Conservation (phyloP, 92 coral and sea anemone species). For the Phenganax marumi region DNA sequence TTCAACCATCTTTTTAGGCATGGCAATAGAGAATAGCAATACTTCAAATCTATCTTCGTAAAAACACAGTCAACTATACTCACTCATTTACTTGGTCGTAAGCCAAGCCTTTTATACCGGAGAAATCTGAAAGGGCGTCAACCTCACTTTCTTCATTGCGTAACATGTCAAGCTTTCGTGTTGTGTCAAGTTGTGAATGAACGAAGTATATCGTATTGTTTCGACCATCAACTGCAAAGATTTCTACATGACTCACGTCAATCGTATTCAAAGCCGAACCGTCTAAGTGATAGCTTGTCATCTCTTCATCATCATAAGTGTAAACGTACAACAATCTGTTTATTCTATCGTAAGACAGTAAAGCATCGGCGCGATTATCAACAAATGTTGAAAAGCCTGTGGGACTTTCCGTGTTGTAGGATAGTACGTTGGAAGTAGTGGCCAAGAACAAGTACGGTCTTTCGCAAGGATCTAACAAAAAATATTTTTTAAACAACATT, state of each 20-base stretch:
- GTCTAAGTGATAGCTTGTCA: too few relatives aligned
- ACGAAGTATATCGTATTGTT: neutral
- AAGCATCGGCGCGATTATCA: neutral
- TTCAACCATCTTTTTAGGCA: too few relatives aligned
- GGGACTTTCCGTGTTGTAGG: neutral
- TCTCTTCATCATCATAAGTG: neutral
- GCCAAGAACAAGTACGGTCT: conserved; percentile 6
- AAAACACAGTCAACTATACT: too few relatives aligned
- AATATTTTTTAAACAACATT: neutral
- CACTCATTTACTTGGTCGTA: neutral
- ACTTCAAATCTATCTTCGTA: too few relatives aligned
- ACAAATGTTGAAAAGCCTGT: too few relatives aligned
- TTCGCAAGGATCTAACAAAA: neutral
- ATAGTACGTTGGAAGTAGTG: neutral
- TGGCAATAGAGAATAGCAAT: too few relatives aligned
- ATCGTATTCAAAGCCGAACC: neutral
- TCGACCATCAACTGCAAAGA: neutral
- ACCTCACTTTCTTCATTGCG: neutral
- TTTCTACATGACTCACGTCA: neutral
- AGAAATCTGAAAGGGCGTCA: neutral
- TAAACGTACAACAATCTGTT: neutral
- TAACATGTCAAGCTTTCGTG: neutral
- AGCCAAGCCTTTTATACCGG: neutral
- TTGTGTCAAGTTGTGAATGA: neutral
- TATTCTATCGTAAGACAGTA: neutral